phyloP scores from a whole-genome alignment of 2,888 invertebrate genomes.

The Drosophila seclusa region DNA sequence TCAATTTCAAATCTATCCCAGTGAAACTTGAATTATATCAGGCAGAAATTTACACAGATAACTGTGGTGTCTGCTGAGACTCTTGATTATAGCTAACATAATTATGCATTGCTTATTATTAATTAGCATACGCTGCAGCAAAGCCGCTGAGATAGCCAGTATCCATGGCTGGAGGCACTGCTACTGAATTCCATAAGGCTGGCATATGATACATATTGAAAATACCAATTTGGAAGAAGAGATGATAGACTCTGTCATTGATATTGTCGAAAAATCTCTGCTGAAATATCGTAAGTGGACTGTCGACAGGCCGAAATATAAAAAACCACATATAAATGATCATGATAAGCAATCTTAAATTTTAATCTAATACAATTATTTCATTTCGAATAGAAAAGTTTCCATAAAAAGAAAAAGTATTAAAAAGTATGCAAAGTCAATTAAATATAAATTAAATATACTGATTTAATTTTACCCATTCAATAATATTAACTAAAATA shows the following conservation, averaged over 20 bases:
- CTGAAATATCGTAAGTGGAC: too few species aligned
- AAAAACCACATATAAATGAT: background rate
- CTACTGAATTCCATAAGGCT: background rate
- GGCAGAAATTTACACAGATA: background rate
- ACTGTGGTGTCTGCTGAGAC: background rate
- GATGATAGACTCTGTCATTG: fast-evolving
- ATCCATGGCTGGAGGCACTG: background rate
- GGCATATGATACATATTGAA: background rate
- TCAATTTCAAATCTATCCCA: background rate
- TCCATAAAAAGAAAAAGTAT: background rate
- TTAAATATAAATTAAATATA: background rate
- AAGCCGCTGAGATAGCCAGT: background rate
- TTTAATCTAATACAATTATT: background rate
- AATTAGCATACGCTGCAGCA: background rate
- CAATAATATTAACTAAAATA: background rate
- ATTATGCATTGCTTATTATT: too few species aligned
- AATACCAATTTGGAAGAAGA: background rate
- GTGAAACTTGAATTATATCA: background rate
- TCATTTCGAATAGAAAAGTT: background rate
- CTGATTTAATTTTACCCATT: background rate
- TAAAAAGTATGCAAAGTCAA: background rate
- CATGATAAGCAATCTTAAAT: background rate
- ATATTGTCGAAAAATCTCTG: background rate
- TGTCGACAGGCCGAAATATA: background rate
- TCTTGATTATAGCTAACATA: too few species aligned